Conservation (phyloP, 2,797 vertebrate species). For the Sylvilagus floridanus region DNA sequence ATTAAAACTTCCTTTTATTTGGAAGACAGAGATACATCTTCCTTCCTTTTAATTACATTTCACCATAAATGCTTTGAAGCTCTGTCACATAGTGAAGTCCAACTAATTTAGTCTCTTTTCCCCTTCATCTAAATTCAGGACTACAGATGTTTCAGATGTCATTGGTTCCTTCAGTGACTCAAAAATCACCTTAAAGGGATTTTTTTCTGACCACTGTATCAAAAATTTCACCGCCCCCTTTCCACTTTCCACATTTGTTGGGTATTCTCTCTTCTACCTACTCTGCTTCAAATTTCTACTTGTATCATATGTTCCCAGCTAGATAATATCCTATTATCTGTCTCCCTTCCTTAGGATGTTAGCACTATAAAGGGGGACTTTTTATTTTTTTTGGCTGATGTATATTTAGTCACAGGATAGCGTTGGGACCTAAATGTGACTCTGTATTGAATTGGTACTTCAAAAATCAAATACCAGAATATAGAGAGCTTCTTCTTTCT, state of each 20-base stretch:
- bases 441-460: neutral
- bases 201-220: neutral
- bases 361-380: neutral
- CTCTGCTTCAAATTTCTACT: neutral
- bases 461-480: neutral
- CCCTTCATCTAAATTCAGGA: neutral
- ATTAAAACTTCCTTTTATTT: no score
- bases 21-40: no score
- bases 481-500: neutral
- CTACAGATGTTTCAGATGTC: neutral
- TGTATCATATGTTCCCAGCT: neutral
- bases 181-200: neutral
- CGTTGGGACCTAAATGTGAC: neutral
- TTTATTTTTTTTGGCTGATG: neutral
- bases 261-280: neutral
- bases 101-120: neutral
- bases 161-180: neutral
- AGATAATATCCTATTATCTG: neutral
- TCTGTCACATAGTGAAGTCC: neutral
- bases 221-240: neutral
- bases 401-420: neutral
- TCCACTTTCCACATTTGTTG: no score
- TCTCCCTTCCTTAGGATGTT: neutral
- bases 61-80: no score
- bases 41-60: no score